phyloP scores from a whole-genome alignment of 2,113 vertebrate genomes.

The Alouatta palliata region DNA sequence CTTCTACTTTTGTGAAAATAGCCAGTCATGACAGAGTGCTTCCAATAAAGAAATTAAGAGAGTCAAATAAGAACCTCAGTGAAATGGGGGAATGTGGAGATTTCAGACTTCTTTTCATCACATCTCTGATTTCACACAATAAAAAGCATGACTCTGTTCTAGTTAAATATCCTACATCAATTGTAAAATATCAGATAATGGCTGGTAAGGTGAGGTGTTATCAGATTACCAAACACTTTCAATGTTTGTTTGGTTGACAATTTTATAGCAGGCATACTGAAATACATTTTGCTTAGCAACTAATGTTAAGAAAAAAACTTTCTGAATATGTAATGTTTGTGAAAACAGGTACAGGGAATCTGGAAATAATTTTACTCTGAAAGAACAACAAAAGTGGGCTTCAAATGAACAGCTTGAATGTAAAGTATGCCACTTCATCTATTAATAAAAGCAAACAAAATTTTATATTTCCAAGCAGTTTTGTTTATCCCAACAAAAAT shows the following conservation, averaged over 20 bases:
- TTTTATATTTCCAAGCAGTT: constrained; percentile 4
- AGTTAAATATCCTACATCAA: constrained; percentile 17
- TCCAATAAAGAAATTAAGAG: neutral
- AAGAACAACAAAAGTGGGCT: constrained; percentile 44
- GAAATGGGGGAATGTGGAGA: constrained; percentile 3
- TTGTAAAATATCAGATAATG: constrained; percentile 43
- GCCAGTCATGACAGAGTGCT: neutral
- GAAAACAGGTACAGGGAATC: constrained; percentile 65
- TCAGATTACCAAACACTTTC: constrained; percentile 55
- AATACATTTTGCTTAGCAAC: constrained; percentile 49
- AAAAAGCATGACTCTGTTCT: constrained; percentile 48
- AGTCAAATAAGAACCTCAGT: neutral
- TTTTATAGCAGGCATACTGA: constrained; percentile 15
- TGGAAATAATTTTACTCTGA: constrained; percentile 23
- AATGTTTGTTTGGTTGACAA: constrained; percentile 49
- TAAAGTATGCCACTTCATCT: constrained; percentile 11
- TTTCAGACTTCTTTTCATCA: neutral
- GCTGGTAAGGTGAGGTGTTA: constrained; percentile 43
- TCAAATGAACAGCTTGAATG: constrained; percentile 1
- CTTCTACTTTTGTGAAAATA: constrained; percentile 9
- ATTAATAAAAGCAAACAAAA: constrained; percentile 56
- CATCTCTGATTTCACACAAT: constrained; percentile 56
- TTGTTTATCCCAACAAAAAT: constrained; percentile 52
- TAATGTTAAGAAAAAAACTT: constrained; percentile 41
- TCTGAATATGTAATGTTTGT: neutral